These are phyloP conservation scores for Lemur catta DNA, from an alignment of 2,797 vertebrate genomes.

Conservation along the genomic window DNA sequence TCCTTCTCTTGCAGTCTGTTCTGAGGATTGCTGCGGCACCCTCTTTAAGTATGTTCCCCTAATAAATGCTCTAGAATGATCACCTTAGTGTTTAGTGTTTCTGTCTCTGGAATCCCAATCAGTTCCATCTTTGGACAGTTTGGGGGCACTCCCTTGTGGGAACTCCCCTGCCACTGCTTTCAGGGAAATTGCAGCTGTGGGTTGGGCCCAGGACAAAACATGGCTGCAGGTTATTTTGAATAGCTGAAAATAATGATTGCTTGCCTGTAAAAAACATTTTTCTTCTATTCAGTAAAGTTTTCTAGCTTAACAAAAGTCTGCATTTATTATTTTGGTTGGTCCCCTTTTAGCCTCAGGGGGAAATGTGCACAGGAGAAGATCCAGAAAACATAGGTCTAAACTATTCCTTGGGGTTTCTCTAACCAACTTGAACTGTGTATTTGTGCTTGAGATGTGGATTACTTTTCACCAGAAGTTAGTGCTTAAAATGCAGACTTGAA, in stretches of 20 bases:
- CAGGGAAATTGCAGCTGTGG: too few species aligned
- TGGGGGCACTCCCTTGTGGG: not conserved
- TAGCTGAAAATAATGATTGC: not conserved
- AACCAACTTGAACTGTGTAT: not conserved
- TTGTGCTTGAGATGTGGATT: conserved; percentile 52
- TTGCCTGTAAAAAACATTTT: not conserved
- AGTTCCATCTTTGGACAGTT: not conserved
- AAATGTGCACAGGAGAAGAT: not conserved
- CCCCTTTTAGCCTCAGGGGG: not conserved
- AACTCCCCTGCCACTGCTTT: not conserved
- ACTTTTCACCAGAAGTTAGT: conserved; percentile 39
- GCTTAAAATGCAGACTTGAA: conserved; percentile 48
- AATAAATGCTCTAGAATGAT: not conserved
- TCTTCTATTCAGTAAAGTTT: not conserved
- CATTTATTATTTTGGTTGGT: not conserved
- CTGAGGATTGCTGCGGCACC: not conserved
- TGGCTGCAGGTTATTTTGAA: not conserved
- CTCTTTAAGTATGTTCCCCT: not conserved
- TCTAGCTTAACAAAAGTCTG: not conserved
- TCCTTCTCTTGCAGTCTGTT: not conserved
- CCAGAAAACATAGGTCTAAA: not conserved
- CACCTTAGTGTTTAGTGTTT: not conserved
- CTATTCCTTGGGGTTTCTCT: not conserved
- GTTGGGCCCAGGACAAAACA: not conserved
- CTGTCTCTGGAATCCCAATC: not conserved